Conservation (phyloP, 2,797 vertebrate species). For the Tiaroga cobitis region DNA sequence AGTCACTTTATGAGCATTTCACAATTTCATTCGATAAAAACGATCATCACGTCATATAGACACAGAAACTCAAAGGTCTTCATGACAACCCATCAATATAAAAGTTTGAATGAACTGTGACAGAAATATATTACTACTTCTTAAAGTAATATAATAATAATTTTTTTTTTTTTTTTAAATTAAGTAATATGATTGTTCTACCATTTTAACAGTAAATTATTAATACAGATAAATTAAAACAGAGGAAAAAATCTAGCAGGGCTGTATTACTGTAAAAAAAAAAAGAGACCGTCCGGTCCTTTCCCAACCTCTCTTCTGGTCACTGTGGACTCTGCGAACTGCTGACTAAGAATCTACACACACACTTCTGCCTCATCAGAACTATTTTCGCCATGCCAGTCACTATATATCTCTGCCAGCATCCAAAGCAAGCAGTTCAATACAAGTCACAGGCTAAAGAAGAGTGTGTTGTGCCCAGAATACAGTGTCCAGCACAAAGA, state of each 20-base stretch:
- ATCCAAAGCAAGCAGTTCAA: slow-evolving; percentile 21
- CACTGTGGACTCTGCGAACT: neutral
- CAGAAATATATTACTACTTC: too few species aligned
- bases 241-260: neutral
- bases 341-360: slow-evolving; percentile 4
- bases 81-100: neutral
- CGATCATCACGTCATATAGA: neutral
- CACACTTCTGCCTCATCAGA: slow-evolving; percentile 20
- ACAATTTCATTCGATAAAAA: neutral
- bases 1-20: neutral
- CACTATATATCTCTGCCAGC: neutral
- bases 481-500: neutral
- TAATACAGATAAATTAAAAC: neutral
- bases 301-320: neutral
- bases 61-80: neutral
- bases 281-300: neutral
- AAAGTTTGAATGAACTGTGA: neutral
- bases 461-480: neutral
- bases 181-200: neutral
- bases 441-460: neutral
- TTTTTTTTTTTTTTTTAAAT: too few species aligned
- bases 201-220: neutral
- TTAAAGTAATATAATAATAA: too few species aligned
- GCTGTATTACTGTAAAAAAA: neutral
- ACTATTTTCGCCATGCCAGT: neutral